Base-by-base conservation (phyloP, 2,888 invertebrate genomes). In the Lasioglossum vierecki region DNA sequence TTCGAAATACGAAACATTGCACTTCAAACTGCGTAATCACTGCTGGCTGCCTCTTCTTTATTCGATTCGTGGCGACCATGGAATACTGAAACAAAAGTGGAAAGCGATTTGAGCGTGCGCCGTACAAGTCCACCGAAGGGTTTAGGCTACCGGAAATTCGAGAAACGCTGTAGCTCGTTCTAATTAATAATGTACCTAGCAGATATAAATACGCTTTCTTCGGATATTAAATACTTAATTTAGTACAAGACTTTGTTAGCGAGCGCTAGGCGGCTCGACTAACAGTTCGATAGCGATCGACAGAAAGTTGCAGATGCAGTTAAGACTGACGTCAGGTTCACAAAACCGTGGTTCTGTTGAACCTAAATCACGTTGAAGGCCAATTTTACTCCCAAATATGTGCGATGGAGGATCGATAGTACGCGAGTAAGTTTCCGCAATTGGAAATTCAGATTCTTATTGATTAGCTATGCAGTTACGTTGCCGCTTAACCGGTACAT, bases 1-100 rank as follows among this genome's bases (percentile, higher is more conserved):
- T 11, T 4, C 71, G 53, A 71, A 57, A 76, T 49, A 6, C 53
- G 35, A 35, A 75, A 71, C 75, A 84, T 84, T 26, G 79, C 84
- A 79, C 84, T 79, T 8, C 44, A 46, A 72, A 26, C 35, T 44
- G 8, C 26, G 53, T 35, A 8, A 15, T 44, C 71, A 30, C 22
- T 18, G 15, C 22, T 60, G 53, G 13, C 22, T 15, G 44, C n/a
- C 1, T 71, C 44, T 66, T 18, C 22, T 26, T 57, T n/a, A 13
- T 30, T 30, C 71, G 22, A 22, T n/a, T 53, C 35, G 1, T 22
- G 39, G 22, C 22, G 26, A 39, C 30, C 44, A 0, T 26, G 1
- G 57, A 9, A 30, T 13, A 35, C 77, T 84, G 84, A 41, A 77
- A 83, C 74, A 84, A 74, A 74, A 71, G 63, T n/a, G 26, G 22